phyloP scores from a whole-genome alignment of 1,140 invertebrate genomes.

The Arctopsyche grandis region DNA sequence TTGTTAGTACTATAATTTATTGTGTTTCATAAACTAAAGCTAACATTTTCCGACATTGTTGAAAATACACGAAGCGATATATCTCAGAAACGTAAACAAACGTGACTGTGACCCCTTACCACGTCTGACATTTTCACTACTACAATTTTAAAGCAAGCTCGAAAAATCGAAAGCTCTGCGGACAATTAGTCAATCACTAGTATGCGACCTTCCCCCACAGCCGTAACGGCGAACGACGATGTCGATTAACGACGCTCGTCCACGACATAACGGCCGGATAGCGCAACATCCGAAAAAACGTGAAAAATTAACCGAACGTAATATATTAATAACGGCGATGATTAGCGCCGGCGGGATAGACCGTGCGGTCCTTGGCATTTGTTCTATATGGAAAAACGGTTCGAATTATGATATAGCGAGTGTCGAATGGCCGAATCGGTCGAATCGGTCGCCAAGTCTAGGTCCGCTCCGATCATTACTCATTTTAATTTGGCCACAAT shows the following conservation, averaged over 20 bases:
- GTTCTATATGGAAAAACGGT: background rate
- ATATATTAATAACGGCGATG: constrained; percentile 11
- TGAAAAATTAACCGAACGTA: constrained; percentile 10
- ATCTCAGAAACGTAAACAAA: constrained; percentile 27
- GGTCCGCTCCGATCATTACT: constrained; percentile 28
- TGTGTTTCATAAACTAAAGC: background rate
- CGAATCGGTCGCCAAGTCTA: constrained; percentile 2
- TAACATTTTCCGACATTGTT: constrained; percentile 18
- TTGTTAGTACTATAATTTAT: background rate
- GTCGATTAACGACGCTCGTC: constrained; percentile 2
- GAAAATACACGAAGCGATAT: background rate
- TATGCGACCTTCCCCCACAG: background rate
- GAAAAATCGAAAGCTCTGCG: constrained; percentile 2
- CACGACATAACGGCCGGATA: background rate
- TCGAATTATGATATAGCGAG: constrained; percentile 23
- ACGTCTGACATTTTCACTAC: constrained; percentile 14
- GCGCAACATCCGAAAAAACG: constrained; percentile 3
- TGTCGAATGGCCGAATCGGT: background rate
- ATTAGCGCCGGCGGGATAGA: constrained; percentile 22
- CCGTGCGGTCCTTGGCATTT: constrained; percentile 36
- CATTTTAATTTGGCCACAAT: constrained; percentile 47
- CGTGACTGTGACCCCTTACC: constrained; percentile 35
- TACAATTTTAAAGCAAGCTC: background rate
- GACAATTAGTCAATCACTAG: background rate
- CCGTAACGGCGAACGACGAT: background rate